phyloP scores from a whole-genome alignment of 1,140 invertebrate species.

The Drosophila seguyi region DNA sequence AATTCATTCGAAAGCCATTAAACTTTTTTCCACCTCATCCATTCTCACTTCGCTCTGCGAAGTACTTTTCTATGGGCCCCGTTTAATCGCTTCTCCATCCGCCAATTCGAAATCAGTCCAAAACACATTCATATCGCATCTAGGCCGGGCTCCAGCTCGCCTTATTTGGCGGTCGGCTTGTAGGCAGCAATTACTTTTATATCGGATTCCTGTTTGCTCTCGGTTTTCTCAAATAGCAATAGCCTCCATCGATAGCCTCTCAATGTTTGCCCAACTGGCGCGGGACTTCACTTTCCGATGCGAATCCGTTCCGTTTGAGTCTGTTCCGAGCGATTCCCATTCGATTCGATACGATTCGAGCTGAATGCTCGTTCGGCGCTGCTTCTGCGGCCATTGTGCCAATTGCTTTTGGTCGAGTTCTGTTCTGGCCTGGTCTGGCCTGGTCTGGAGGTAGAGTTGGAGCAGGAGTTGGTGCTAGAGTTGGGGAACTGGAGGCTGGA shows the following conservation, averaged over 20 bases:
- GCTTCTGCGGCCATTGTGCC: slow-evolving; percentile 76
- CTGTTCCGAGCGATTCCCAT: slow-evolving; percentile 10
- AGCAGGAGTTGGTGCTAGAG: slow-evolving; percentile 10
- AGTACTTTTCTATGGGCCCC: slow-evolving; percentile 25
- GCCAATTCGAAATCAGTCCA: slow-evolving; percentile 25
- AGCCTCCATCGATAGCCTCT: slow-evolving; percentile 73
- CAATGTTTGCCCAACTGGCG: slow-evolving; percentile 79
- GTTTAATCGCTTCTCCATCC: slow-evolving; percentile 26
- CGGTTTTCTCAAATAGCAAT: slow-evolving; percentile 63
- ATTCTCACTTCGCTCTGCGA: background rate
- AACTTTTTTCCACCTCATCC: slow-evolving; percentile 21
- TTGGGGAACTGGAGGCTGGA: slow-evolving; percentile 4
- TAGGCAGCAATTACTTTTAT: slow-evolving; percentile 76
- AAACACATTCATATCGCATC: slow-evolving; percentile 48
- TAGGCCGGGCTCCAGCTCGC: slow-evolving; percentile 10
- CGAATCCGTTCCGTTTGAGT: slow-evolving; percentile 18
- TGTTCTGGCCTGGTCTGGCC: slow-evolving; percentile 16
- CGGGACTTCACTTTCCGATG: slow-evolving; percentile 56
- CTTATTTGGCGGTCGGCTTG: slow-evolving; percentile 35
- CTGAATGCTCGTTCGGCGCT: slow-evolving; percentile 44
- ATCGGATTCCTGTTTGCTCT: slow-evolving; percentile 61
- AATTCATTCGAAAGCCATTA: slow-evolving; percentile 11
- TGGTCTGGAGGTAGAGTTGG: slow-evolving; percentile 6
- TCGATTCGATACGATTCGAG: slow-evolving; percentile 27
- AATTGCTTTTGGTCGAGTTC: slow-evolving; percentile 63